Evolutionary conservation across 2,888 invertebrate genomes (phyloP), one percentile per base, ranked within the genome.

Genomic region (Epsilonema sp.): DNA sequence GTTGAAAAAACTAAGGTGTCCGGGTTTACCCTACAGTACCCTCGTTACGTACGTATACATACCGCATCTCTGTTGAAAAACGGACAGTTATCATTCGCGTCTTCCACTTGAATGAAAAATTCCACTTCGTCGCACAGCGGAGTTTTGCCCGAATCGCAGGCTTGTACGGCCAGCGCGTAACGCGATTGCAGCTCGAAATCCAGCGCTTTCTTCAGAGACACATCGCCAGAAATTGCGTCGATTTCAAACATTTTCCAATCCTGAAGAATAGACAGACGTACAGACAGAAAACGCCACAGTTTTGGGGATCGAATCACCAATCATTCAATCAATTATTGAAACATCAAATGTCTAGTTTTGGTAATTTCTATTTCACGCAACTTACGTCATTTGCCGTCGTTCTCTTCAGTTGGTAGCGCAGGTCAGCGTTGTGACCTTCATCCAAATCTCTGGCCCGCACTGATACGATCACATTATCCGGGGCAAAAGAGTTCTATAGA

Each of bases 371-470:
- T 31, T 31, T 13, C 16, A 31, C 16, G 8, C 31, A 8, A 31
- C 31, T 31, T 31, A 31, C 31, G 16, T 31, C 16, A 31, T 41
- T 48, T n/a, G 46, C 26, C 13, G 39, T 23, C 3, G 40, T 20
- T 26, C 47, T 13, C 41, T 48, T 48, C 13, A 48, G 13, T 62
- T 79, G 80, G 66, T 85, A 86, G 26, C 72, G 74, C 45, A 86
- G 73, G 58, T 74, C 71, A 0, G 83, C 78, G 64, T 86, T 85
- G 2, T 70, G 69, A 0, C 78, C 81, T 51, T 74, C 74, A 53
- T 64, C 61, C n/a, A 74, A 65, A 67, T 85, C 85, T 53, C 75
- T 65, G 1, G 85, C 82, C 78, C 79, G 61, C n/a, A 63, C 65
- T 47, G 45, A 42, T 21, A 31, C 13, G 5, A 47, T 42, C 11